Conservation (phyloP, 2,888 invertebrate species). For the Thumatha senex region DNA sequence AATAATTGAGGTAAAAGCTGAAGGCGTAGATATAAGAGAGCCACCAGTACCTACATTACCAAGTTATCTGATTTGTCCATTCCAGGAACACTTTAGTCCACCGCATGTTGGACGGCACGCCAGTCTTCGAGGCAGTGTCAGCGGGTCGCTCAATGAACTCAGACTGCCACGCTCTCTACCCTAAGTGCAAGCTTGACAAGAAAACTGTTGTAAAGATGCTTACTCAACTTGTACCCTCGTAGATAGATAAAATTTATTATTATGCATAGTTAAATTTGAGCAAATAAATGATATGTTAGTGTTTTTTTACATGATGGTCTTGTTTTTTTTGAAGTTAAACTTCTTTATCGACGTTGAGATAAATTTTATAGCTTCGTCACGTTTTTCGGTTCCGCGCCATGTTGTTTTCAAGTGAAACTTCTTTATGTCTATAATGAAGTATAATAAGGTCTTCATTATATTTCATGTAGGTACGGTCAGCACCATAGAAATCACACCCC, state of each 20-base stretch:
- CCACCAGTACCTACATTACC: too few relatives aligned
- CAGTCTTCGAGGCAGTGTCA: constrained; percentile 87
- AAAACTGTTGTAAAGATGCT: constrained; percentile 86
- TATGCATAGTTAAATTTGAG: constrained; percentile 11
- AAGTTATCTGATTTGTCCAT: constrained; percentile 17
- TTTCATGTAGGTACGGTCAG: too few relatives aligned
- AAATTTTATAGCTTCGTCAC: too few relatives aligned
- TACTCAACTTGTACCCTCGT: constrained; percentile 86
- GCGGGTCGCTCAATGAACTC: constrained; percentile 85
- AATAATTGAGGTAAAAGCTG: too few relatives aligned
- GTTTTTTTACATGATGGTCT: not conserved
- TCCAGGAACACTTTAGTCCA: constrained; percentile 87
- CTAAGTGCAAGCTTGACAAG: constrained; percentile 87
- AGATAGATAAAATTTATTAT: constrained; percentile 9
- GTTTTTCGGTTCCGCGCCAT: too few relatives aligned
- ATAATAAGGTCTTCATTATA: too few relatives aligned
- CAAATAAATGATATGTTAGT: constrained; percentile 13
- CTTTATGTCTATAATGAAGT: too few relatives aligned
- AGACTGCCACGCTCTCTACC: constrained; percentile 82
- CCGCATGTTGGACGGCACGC: constrained; percentile 88
- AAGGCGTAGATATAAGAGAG: too few relatives aligned
- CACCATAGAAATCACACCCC: too few relatives aligned
- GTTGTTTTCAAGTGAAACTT: too few relatives aligned
- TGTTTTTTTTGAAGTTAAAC: too few relatives aligned
- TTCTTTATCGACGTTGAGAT: too few relatives aligned